Evolutionary conservation across 2,113 vertebrate genomes (phyloP).

Genomic region (Gobius niger): DNA sequence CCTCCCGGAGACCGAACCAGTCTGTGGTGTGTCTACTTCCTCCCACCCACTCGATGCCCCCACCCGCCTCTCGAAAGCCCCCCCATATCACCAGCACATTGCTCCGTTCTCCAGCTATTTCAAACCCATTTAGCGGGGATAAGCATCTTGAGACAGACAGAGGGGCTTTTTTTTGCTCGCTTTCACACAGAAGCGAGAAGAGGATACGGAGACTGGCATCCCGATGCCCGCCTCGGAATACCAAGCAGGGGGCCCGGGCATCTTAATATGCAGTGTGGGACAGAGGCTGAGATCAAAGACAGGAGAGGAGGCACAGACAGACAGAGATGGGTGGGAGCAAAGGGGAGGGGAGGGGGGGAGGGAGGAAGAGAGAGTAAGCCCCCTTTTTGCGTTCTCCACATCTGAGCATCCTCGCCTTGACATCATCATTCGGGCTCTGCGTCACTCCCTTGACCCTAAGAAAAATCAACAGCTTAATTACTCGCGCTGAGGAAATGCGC

Average conservation of each 20-base stretch:
- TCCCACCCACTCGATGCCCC: constrained; percentile 43
- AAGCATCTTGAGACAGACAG: constrained; percentile 77
- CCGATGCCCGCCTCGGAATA: constrained; percentile 69
- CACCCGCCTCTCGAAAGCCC: constrained; percentile 26
- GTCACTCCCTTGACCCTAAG: constrained; percentile 64
- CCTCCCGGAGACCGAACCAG: constrained; percentile 1
- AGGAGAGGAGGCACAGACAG: constrained; percentile 62
- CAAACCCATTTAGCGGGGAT: constrained; percentile 75
- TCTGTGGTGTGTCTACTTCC: constrained; percentile 10
- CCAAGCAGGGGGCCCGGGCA: constrained; percentile 72
- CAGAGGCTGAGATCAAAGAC: constrained; percentile 74
- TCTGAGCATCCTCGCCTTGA: constrained; percentile 65
- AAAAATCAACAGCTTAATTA: constrained; percentile 67
- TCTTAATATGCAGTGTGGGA: constrained; percentile 76
- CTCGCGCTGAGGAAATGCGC: constrained; percentile 44
- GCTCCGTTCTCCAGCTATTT: constrained; percentile 72
- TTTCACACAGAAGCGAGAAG: constrained; percentile 71
- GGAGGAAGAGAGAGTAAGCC: constrained; percentile 45
- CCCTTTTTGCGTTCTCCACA: constrained; percentile 55
- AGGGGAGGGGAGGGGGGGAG: constrained; percentile 16
- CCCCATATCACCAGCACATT: constrained; percentile 29
- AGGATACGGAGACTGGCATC: constrained; percentile 77
- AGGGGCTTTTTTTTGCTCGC: constrained; percentile 69
- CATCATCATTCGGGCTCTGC: constrained; percentile 61
- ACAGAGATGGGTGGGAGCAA: constrained; percentile 60